A percentile compares a stretch with the other conserved stretches of the same genome.
Evolutionary conservation across 2,888 invertebrate genomes (phyloP).

Genomic region (Odontothrips loti): DNA sequence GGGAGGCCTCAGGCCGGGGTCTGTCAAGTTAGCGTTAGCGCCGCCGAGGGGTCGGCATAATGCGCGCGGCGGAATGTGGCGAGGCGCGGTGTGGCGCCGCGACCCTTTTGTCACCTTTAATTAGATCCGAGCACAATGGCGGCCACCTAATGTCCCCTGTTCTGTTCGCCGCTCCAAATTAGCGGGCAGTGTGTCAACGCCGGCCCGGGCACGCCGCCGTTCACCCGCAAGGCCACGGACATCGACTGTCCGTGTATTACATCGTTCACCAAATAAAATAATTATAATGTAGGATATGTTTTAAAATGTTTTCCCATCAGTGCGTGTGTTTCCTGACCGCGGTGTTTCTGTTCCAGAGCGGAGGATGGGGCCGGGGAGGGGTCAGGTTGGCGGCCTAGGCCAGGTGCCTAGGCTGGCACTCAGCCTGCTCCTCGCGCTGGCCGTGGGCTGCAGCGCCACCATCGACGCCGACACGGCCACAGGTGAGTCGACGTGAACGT

Average conservation of each 20-base stretch:
- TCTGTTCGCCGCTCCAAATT: not conserved
- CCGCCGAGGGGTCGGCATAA: not conserved
- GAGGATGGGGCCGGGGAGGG: not conserved
- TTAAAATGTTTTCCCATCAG: not conserved
- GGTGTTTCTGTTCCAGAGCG: not conserved
- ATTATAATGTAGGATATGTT: too few relatives aligned
- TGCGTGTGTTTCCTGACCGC: not conserved
- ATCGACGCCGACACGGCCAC: not conserved
- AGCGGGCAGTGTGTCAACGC: not conserved
- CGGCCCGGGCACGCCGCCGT: not conserved
- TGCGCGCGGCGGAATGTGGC: not conserved
- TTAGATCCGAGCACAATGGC: constrained; percentile 9
- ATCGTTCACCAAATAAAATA: too few relatives aligned
- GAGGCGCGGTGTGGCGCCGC: not conserved
- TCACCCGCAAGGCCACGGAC: not conserved
- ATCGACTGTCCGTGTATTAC: too few relatives aligned
- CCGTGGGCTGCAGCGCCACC: not conserved
- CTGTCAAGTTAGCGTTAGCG: not conserved
- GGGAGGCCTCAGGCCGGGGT: not conserved
- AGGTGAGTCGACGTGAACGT: not conserved
- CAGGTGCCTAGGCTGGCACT: not conserved
- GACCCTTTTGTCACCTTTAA: constrained; percentile 13
- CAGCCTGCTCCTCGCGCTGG: constrained; percentile 1
- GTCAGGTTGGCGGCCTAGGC: not conserved
- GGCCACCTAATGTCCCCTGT: not conserved